Percentiles rank a stretch among this genome's conserved stretches.
phyloP scores from a whole-genome alignment of 1,140 invertebrate species.

The Mya arenaria region DNA sequence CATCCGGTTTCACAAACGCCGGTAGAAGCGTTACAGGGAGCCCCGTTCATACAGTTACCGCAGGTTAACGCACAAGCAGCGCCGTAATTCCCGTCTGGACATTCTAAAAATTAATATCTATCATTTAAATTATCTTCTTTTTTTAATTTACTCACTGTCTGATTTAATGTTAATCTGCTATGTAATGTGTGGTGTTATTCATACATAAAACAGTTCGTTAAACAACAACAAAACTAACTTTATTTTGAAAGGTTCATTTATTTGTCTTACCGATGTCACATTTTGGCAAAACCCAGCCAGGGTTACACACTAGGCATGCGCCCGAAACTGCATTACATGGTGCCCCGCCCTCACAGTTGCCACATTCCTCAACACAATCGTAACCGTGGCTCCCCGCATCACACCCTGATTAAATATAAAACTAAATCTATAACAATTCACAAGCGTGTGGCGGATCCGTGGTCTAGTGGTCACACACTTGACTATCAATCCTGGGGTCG shows the following conservation, averaged over 20 bases:
- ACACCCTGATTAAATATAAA: too few species aligned
- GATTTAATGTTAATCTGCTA: not conserved
- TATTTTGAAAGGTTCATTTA: not conserved
- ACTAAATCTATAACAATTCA: too few species aligned
- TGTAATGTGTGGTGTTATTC: not conserved
- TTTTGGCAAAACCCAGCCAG: not conserved
- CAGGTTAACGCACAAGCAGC: conserved; percentile 11
- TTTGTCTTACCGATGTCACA: conserved; percentile 26
- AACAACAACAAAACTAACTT: not conserved
- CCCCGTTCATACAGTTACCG: conserved; percentile 15
- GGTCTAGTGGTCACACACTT: too few species aligned
- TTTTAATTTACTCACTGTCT: not conserved
- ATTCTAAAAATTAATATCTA: not conserved
- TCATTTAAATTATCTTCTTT: not conserved
- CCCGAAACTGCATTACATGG: conserved; percentile 4
- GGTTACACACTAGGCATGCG: conserved; percentile 10
- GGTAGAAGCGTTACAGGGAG: not conserved
- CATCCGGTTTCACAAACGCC: conserved; percentile 16
- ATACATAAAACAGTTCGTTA: not conserved
- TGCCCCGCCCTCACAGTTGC: not conserved
- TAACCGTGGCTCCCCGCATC: conserved; percentile 1
- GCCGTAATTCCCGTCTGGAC: conserved; percentile 4
- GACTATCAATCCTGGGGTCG: too few species aligned
- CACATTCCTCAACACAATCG: conserved; percentile 14
- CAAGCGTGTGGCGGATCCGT: too few species aligned